phyloP scores from a whole-genome alignment of 2,113 vertebrate genomes.

The Pipra filicauda region DNA sequence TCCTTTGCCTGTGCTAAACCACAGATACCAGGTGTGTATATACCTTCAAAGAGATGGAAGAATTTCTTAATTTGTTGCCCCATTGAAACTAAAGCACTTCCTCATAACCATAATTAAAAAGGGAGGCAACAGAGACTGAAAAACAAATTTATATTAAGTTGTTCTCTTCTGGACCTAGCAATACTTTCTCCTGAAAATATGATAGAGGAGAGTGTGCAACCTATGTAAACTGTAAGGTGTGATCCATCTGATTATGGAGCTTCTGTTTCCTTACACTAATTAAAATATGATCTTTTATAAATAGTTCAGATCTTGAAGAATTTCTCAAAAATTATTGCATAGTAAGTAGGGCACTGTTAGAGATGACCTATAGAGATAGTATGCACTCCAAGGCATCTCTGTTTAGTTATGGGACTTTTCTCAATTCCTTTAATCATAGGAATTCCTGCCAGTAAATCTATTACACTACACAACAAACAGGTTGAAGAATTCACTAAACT shows the following conservation, averaged over 20 bases:
- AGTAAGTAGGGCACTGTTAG: not conserved
- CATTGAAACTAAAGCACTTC: conserved; percentile 40
- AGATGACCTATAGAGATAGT: not conserved
- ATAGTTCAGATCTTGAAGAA: not conserved
- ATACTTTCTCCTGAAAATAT: conserved; percentile 39
- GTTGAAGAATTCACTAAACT: not conserved
- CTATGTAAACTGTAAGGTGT: not conserved
- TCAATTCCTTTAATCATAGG: not conserved
- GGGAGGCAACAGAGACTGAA: conserved; percentile 36
- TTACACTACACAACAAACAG: not conserved
- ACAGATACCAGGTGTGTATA: conserved; percentile 32
- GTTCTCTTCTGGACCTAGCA: not conserved
- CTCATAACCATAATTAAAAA: conserved; percentile 58
- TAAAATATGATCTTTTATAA: not conserved
- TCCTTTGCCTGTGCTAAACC: conserved; percentile 16
- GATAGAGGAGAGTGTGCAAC: not conserved
- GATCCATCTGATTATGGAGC: not conserved
- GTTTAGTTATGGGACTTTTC: not conserved
- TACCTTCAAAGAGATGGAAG: conserved; percentile 29
- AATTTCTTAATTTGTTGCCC: conserved; percentile 53
- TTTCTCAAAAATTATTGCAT: not conserved
- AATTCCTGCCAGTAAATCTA: not conserved
- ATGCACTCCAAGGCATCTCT: not conserved
- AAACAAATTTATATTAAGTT: conserved; percentile 13
- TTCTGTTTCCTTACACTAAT: not conserved